Evolutionary conservation across 2,888 invertebrate genomes (phyloP).

Genomic region (Eilema caniola): DNA sequence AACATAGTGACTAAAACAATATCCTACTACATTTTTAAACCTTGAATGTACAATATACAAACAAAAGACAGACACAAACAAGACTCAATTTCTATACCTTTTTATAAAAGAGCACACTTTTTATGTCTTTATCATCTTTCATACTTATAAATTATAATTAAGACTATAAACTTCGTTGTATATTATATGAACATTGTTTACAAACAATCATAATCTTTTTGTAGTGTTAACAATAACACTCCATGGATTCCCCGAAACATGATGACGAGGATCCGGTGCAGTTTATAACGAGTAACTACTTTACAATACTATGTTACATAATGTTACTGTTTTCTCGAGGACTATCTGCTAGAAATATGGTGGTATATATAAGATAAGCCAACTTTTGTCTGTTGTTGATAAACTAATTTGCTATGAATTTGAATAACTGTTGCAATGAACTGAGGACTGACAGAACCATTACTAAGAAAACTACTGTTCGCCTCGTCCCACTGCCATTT

Average conservation of each 20-base stretch:
- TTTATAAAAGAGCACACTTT: not conserved
- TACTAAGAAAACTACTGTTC: not conserved
- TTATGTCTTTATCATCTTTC: constrained; percentile 5
- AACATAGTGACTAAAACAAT: not conserved
- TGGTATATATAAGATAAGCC: not conserved
- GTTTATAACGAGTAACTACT: not conserved
- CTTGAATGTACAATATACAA: not conserved
- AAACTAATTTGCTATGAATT: not conserved
- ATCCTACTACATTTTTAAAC: not conserved
- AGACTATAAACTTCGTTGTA: not conserved
- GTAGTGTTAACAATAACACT: constrained; percentile 5
- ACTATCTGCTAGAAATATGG: not conserved
- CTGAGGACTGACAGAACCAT: not conserved
- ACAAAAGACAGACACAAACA: not conserved
- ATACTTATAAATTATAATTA: not conserved
- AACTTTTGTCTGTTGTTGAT: not conserved
- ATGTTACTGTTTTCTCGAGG: not conserved
- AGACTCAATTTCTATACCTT: not conserved
- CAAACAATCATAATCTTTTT: constrained; percentile 1
- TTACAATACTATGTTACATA: not conserved
- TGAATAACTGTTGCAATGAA: too few species aligned
- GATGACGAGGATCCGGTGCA: not conserved
- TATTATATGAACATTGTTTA: constrained; percentile 5
- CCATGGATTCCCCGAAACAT: not conserved
- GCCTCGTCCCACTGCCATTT: not conserved